Percentiles rank a stretch among this genome's conserved stretches.
Evolutionary conservation across 2,888 invertebrate species (phyloP).

Genomic region (Bhutanitis thaidina): DNA sequence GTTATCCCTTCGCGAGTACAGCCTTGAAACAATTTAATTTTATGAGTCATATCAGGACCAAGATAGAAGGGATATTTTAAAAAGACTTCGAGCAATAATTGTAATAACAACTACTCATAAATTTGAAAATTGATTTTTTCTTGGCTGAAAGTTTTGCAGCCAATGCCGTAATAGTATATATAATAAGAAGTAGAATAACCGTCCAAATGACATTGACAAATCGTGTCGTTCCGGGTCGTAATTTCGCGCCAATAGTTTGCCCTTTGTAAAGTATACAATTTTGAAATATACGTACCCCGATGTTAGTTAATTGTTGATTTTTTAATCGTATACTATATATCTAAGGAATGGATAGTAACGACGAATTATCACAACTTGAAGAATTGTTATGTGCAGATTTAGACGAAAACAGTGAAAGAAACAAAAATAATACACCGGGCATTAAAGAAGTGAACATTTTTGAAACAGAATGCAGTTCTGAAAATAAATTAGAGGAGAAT

Average conservation of each 20-base stretch:
- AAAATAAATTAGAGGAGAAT: slow-evolving; percentile 14
- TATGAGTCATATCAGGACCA: too few species aligned
- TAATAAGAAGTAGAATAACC: too few species aligned
- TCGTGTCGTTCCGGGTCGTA: not conserved
- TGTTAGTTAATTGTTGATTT: not conserved
- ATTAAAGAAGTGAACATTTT: slow-evolving; percentile 61
- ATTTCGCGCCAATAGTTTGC: slow-evolving; percentile 13
- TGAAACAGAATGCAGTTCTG: slow-evolving; percentile 29
- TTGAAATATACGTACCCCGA: not conserved
- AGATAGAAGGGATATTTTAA: too few species aligned
- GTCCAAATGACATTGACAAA: too few species aligned
- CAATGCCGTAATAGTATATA: too few species aligned
- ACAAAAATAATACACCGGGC: slow-evolving; percentile 20
- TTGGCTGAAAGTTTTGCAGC: too few species aligned
- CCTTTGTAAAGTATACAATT: not conserved
- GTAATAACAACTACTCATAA: too few species aligned
- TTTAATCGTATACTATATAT: not conserved
- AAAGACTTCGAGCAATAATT: too few species aligned
- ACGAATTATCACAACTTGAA: slow-evolving; percentile 67
- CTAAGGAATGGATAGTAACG: slow-evolving; percentile 42
- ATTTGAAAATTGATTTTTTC: too few species aligned
- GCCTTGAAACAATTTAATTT: too few species aligned
- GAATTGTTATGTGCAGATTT: slow-evolving; percentile 64
- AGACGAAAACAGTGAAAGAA: slow-evolving; percentile 31
- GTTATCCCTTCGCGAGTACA: too few species aligned